phyloP scores from a whole-genome alignment of 2,113 vertebrate genomes.

The Perca flavescens region DNA sequence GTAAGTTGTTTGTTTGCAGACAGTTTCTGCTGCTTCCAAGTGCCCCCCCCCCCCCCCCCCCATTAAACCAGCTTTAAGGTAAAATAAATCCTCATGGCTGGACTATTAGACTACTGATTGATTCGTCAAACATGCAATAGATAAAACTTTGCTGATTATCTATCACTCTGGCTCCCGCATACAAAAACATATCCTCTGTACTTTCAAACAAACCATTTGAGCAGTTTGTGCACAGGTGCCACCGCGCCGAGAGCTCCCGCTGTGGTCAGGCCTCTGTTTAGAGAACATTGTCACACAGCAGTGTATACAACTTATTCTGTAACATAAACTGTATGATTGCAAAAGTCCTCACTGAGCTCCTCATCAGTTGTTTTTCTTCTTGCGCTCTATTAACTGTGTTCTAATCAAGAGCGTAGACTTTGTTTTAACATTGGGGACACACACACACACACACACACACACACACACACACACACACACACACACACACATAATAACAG shows the following conservation, averaged over 20 bases:
- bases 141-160: not conserved
- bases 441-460: too few relatives aligned
- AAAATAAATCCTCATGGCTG: not conserved
- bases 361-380: not conserved
- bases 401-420: too few relatives aligned
- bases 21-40: not conserved
- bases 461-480: too few relatives aligned
- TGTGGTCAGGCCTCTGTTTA: not conserved
- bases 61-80: not conserved
- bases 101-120: not conserved
- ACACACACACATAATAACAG: too few relatives aligned
- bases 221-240: slow-evolving; percentile 2
- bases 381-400: not conserved
- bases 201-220: not conserved
- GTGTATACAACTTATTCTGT: not conserved
- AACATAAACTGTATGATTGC: slow-evolving; percentile 12
- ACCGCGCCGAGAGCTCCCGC: not conserved
- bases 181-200: not conserved
- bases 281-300: not conserved
- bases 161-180: not conserved
- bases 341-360: not conserved
- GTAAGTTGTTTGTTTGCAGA: too few relatives aligned
- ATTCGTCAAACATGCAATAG: not conserved
- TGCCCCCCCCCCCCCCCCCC: not conserved
- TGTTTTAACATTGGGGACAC: too few relatives aligned